Percentiles rank a stretch among this genome's conserved stretches.
Evolutionary conservation across 2,113 vertebrate species (phyloP).

Genomic region (Heteronetta atricapilla): DNA sequence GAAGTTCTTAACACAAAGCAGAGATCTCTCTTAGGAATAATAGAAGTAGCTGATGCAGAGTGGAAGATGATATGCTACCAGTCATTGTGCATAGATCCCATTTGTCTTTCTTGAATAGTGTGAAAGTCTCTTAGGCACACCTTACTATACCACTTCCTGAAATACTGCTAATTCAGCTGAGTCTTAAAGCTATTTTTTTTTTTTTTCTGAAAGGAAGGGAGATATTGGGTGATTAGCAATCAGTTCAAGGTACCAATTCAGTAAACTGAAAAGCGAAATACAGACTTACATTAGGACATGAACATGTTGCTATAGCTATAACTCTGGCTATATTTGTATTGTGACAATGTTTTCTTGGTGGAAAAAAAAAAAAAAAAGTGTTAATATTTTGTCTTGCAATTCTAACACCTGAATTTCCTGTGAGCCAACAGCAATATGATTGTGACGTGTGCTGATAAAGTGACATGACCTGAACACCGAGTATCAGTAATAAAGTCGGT

Average conservation of each 20-base stretch:
- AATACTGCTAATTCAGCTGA: not conserved
- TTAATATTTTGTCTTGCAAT: not conserved
- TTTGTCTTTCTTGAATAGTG: not conserved
- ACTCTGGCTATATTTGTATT: not conserved
- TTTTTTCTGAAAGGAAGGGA: not conserved
- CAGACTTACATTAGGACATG: not conserved
- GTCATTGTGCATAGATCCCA: not conserved
- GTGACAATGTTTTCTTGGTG: not conserved
- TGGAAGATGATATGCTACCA: not conserved
- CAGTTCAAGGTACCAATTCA: not conserved
- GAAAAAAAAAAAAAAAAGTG: not conserved
- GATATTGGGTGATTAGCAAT: rapidly evolving
- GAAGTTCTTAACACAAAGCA: not conserved
- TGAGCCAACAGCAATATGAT: not conserved
- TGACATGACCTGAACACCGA: not conserved
- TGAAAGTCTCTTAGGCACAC: not conserved
- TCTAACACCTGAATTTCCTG: not conserved
- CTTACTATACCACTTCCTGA: not conserved
- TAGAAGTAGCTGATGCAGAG: not conserved
- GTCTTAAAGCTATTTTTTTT: not conserved
- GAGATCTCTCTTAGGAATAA: not conserved
- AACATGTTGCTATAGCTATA: not conserved
- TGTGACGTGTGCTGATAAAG: not conserved
- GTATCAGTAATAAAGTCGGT: not conserved
- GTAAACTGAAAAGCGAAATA: not conserved